A percentile compares a stretch with the other conserved stretches of the same genome.
Conservation (phyloP, 2,888 invertebrate genomes). For the Yponomeuta evonymella region DNA sequence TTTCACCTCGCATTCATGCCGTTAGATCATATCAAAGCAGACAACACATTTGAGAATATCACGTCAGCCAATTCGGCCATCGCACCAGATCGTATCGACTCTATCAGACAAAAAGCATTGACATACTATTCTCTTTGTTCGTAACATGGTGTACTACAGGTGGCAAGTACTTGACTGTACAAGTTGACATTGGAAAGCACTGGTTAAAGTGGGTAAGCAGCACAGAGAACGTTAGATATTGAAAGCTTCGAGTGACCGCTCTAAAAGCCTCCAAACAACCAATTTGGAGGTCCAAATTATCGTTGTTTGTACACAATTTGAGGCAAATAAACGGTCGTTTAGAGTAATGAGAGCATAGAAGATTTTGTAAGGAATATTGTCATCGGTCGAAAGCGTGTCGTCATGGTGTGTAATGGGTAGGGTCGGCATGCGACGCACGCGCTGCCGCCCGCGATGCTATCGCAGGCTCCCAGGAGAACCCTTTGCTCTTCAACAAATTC, state of each 20-base stretch:
- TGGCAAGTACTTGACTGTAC: slow-evolving; percentile 25
- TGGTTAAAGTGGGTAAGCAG: slow-evolving; percentile 15
- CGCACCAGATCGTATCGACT: slow-evolving; percentile 13
- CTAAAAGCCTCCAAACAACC: slow-evolving; percentile 39
- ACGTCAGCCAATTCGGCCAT: slow-evolving; percentile 23
- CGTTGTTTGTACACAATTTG: slow-evolving; percentile 55
- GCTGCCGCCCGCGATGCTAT: slow-evolving; percentile 61
- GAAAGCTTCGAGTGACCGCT: slow-evolving; percentile 27
- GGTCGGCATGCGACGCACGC: slow-evolving; percentile 69
- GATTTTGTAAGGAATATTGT: slow-evolving; percentile 49
- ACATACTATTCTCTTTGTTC: slow-evolving; percentile 39
- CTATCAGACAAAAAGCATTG: slow-evolving; percentile 28
- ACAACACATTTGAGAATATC: slow-evolving; percentile 29
- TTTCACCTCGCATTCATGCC: not conserved
- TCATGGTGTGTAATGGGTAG: slow-evolving; percentile 68
- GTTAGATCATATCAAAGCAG: not conserved
- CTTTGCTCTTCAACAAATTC: slow-evolving; percentile 13
- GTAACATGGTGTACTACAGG: slow-evolving; percentile 34
- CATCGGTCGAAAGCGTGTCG: slow-evolving; percentile 55
- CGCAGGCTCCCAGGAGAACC: slow-evolving; percentile 62
- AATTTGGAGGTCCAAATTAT: slow-evolving; percentile 31
- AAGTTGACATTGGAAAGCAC: slow-evolving; percentile 15
- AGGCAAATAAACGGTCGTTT: slow-evolving; percentile 60
- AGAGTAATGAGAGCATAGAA: slow-evolving; percentile 61
- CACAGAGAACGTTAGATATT: not conserved